Conservation (phyloP, 2,113 vertebrate species). For the Dipodomys merriami region DNA sequence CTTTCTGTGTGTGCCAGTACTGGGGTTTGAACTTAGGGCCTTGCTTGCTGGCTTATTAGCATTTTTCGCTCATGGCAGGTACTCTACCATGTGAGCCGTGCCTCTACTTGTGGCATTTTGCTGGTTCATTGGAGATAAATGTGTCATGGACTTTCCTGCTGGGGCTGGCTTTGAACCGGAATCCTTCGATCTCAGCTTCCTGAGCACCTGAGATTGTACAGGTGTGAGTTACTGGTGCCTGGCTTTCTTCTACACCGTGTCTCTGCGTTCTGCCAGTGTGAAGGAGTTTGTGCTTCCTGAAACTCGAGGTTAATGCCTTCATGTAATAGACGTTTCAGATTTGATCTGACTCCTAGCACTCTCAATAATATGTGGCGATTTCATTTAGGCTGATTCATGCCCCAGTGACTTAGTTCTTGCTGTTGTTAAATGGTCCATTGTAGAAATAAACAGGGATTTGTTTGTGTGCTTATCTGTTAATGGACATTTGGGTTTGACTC, state of each 20-base stretch:
- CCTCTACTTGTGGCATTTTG: too few relatives aligned
- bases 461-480: not conserved
- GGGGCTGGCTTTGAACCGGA: too few relatives aligned
- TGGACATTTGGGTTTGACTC: not conserved
- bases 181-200: too few relatives aligned
- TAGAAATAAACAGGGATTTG: not conserved
- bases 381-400: not conserved
- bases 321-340: not conserved
- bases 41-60: too few relatives aligned
- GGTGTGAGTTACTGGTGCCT: too few relatives aligned
- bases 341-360: not conserved
- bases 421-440: not conserved
- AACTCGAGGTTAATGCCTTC: conserved; percentile 1
- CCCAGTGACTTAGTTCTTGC: not conserved
- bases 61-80: too few relatives aligned
- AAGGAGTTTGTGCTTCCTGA: not conserved
- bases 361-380: not conserved
- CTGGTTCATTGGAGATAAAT: too few relatives aligned
- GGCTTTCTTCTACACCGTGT: not conserved
- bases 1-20: too few relatives aligned
- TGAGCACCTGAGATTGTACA: too few relatives aligned
- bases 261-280: not conserved
- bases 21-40: too few relatives aligned
- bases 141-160: too few relatives aligned
- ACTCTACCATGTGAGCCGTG: too few relatives aligned